Evolutionary conservation across 2,113 vertebrate species (phyloP).

Genomic region (Paracanthobrama guichenoti): DNA sequence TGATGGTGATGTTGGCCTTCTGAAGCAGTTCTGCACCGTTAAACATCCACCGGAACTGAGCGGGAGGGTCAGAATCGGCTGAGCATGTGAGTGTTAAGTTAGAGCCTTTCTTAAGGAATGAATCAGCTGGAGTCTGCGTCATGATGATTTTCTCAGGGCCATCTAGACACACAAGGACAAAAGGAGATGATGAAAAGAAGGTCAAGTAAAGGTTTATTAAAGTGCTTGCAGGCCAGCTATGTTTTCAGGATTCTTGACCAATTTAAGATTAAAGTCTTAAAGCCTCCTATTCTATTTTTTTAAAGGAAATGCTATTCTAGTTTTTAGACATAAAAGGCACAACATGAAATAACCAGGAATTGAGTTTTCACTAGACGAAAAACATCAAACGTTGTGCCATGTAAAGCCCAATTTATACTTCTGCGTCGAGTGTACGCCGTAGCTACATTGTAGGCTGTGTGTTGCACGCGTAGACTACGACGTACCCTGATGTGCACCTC

Average conservation of each 20-base stretch:
- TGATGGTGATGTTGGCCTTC: slow-evolving; percentile 12
- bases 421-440: too few relatives aligned
- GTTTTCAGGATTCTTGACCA: background rate
- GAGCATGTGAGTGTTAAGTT: slow-evolving; percentile 68
- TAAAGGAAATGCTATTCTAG: background rate
- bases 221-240: background rate
- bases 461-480: too few relatives aligned
- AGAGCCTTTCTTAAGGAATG: slow-evolving; percentile 42
- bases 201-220: background rate
- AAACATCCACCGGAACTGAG: slow-evolving; percentile 62
- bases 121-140: fast-evolving
- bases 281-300: background rate
- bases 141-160: slow-evolving; percentile 66
- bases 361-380: background rate
- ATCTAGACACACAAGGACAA: slow-evolving; percentile 57
- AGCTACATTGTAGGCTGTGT: too few relatives aligned
- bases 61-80: slow-evolving; percentile 58
- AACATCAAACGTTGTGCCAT: background rate
- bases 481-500: too few relatives aligned
- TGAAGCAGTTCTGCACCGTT: fast-evolving
- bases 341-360: background rate
- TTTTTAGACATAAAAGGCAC: background rate
- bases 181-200: slow-evolving; percentile 5
- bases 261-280: background rate
- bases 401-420: too few relatives aligned